Evolutionary conservation across 2,888 invertebrate species (phyloP), one percentile per base, ranked within the genome.

Genomic region (Plagiodera versicolora): DNA sequence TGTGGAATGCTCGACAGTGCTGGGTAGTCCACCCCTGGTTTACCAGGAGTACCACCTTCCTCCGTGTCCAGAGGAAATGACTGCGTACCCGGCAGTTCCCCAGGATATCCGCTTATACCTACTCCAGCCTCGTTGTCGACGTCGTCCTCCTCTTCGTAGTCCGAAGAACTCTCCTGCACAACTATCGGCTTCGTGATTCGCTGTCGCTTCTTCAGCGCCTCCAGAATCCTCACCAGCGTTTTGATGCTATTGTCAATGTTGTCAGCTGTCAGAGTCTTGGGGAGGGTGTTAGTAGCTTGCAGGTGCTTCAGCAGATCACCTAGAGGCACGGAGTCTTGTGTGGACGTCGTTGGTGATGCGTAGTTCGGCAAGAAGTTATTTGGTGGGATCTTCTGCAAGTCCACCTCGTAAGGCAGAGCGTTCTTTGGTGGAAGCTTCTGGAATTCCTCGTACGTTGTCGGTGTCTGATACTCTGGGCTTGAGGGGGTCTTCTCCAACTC

Each of bases 21-120:
- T 0, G 94, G 94, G 79, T 94, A 94, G 80, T 94, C 94, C 6
- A 90, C 81, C 8, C 90, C 91, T 0, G 94, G 88, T 69, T 82
- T 82, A 9, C 89, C 89, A 0, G 87, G 89, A 52, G 86, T 87
- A 16, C 85, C 86, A 14, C 86, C 87, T 68, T 79, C 86, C 10
- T 71, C 74, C 18, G 83, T 85, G 66, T 84, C 83, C 1, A 82
- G 84, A 3, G 82, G 78, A 66, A 74, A 79, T 17, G 49, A 63
- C 60, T 78, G 72, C 9, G 74, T 63, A 0, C 70, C 67, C 17
- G 65, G 71, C 4, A 72, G 67, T 16, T 72, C 68, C 8, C 68
- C 73, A 49, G 72, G 64, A 16, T 59, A 48, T 1, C 58, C 66
- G 45, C 65, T 61, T 20, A 61, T 51, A 30, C 64, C 75, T 16